Evolutionary conservation across 2,888 invertebrate species (phyloP).

Genomic region (Erannis defoliaria): DNA sequence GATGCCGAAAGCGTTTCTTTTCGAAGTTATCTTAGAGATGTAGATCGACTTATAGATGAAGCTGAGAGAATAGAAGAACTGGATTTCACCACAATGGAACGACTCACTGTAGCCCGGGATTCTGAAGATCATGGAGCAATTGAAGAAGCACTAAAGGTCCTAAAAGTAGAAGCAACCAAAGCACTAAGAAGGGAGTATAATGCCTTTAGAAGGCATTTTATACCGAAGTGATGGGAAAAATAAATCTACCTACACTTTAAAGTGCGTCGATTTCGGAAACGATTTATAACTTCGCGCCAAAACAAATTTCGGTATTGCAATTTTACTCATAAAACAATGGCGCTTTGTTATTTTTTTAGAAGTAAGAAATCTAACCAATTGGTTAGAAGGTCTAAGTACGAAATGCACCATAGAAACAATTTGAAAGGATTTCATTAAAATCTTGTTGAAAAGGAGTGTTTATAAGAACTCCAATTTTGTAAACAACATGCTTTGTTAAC

Average conservation of each 20-base stretch:
- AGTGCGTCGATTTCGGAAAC: constrained; percentile 56
- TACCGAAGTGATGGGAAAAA: constrained; percentile 42
- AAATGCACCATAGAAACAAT: background rate
- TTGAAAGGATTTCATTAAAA: background rate
- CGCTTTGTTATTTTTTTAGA: background rate
- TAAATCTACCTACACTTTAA: constrained; percentile 14
- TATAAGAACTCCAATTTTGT: background rate
- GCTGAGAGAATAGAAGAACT: constrained; percentile 77
- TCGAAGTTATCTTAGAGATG: constrained; percentile 63
- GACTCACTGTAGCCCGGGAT: constrained; percentile 66
- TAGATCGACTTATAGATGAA: constrained; percentile 70
- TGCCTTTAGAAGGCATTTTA: constrained; percentile 72
- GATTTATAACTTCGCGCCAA: constrained; percentile 65
- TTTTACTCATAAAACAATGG: constrained; percentile 3
- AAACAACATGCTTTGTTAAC: constrained; percentile 15
- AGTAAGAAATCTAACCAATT: no score
- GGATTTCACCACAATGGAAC: constrained; percentile 78
- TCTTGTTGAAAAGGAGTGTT: no score
- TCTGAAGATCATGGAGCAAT: constrained; percentile 71
- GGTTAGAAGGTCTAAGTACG: no score
- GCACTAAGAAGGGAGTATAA: constrained; percentile 73
- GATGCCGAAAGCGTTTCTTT: constrained; percentile 67
- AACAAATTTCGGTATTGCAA: constrained; percentile 20
- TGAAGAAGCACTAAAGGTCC: constrained; percentile 63
- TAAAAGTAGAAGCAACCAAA: constrained; percentile 76